Base-by-base conservation (phyloP, 2,113 vertebrate genomes). In the Elgaria multicarinata region DNA sequence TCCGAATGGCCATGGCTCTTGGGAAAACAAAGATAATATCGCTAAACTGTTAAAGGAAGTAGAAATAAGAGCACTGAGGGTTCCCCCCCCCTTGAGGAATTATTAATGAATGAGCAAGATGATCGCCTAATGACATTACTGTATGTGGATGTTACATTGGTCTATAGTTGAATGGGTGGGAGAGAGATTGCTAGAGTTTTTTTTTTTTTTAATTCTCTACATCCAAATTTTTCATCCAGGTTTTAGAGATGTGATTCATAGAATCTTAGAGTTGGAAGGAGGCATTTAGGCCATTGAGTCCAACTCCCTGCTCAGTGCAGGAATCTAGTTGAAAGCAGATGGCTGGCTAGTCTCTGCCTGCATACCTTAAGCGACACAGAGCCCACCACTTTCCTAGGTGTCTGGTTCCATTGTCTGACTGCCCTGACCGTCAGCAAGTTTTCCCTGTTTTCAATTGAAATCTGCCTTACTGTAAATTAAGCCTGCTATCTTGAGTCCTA, bases 21-120 rank as follows among this genome's bases (percentile, higher is more conserved):
- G 20, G 28, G 75, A 93, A 90, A 46, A 28, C 85, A 53, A n/a
- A 18, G 36, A 85, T 88, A 69, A 66, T 50, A n/a, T 74, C 83
- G 36, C 8, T 53, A 84, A 90, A 83, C 6, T 91, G 2, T 42
- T 84, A 36, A 86, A 88, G 69, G 93, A 93, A 50, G 2, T 26
- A 88, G 80, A 85, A 92, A 86, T 28, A 87, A 76, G 33, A 31
- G 42, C 2, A 9, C 1, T 39, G 22, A 24, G 4, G 16, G 3
- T 16, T 50, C 2, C 20, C 75, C 39, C 69, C 3, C 14, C 39
- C 1, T 2, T 42, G 39, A 36, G 74, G 90, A 71, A 74, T 44
- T 53, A 0, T 87, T 87, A 71, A 77, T 50, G 46, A 0, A 82
- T 20, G 26, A 58, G 39, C 10, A 78, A 78, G 55, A 76, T 10